Evolutionary conservation across 2,113 vertebrate species (phyloP), one percentile per base, ranked within the genome.

Genomic region (Glaucidium brasilianum): DNA sequence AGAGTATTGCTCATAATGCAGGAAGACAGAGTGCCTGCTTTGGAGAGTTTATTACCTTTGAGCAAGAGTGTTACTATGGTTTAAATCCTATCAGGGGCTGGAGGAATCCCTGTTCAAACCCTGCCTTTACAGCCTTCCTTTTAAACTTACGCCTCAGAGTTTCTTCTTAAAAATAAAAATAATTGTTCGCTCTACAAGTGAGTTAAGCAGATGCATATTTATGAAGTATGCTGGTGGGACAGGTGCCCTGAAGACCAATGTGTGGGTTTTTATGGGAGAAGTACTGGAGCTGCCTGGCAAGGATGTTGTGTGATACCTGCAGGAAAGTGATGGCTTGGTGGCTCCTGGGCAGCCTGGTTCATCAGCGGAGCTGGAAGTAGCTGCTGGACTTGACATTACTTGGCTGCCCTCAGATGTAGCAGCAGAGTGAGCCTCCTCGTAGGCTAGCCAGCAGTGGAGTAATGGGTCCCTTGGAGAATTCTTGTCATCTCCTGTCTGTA

Each of bases 381-480:
- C 14, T 49, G 69, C 66, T 90, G 74, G 43, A 13, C 34, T 72
- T 52, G 71, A 6, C 25, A 17, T 52, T 56, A 75, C 39, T 64
- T 90, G 75, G 43, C 67, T 90, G 74, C 74, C 71, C 90, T 53
- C 63, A 75, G 37, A 79, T 49, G 74, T 78, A 85, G 27, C 53
- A 94, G 63, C 68, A 88, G 62, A 92, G 64, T 0, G 0, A 79
- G 15, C 15, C 27, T 96, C 59, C 60, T 62, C 39, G 34, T 27
- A 83, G 92, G 49, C 34, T 74, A 88, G 85, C 85, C 71, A 62
- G 71, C 45, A 83, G 84, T 39, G 52, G 49, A 73, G 53, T 96
- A 91, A 87, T 91, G 74, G 80, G 63, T 60, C 53, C 78, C 92
- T 90, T 43, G 52, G 91, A 97, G 92, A 95, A 25, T 88, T 92